These are phyloP conservation scores for Tetrao urogallus DNA, from an alignment of 2,113 vertebrate genomes.

Conservation along the genomic window DNA sequence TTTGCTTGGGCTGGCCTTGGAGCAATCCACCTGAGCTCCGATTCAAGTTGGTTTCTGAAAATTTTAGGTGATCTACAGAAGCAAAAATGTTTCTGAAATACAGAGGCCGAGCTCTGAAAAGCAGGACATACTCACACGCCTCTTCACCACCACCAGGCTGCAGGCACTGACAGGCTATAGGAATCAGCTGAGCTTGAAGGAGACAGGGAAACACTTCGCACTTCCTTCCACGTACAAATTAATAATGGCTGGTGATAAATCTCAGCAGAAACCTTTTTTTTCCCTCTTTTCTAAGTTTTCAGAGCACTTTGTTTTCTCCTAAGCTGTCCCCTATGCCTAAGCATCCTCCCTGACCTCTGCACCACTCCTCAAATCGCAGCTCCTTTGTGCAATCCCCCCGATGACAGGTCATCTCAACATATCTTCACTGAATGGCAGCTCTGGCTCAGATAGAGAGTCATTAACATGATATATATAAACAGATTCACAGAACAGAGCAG, in stretches of 20 bases:
- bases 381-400: not conserved
- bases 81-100: not conserved
- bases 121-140: not conserved
- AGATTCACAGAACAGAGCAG: not conserved
- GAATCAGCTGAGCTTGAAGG: slow-evolving; percentile 3
- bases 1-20: slow-evolving; percentile 27
- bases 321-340: not conserved
- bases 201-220: not conserved
- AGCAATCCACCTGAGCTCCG: not conserved
- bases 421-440: not conserved
- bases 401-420: not conserved
- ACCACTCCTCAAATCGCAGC: not conserved
- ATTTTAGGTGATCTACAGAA: slow-evolving; percentile 31
- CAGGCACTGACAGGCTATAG: not conserved
- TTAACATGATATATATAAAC: slow-evolving; percentile 3
- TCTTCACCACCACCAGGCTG: not conserved
- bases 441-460: not conserved
- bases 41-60: slow-evolving; percentile 34
- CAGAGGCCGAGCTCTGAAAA: not conserved
- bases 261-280: not conserved
- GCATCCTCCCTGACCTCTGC: not conserved
- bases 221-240: not conserved
- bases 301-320: not conserved
- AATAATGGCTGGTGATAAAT: not conserved
- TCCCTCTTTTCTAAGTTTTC: not conserved